phyloP scores from a whole-genome alignment of 2,797 vertebrate species.

The Prionace glauca region DNA sequence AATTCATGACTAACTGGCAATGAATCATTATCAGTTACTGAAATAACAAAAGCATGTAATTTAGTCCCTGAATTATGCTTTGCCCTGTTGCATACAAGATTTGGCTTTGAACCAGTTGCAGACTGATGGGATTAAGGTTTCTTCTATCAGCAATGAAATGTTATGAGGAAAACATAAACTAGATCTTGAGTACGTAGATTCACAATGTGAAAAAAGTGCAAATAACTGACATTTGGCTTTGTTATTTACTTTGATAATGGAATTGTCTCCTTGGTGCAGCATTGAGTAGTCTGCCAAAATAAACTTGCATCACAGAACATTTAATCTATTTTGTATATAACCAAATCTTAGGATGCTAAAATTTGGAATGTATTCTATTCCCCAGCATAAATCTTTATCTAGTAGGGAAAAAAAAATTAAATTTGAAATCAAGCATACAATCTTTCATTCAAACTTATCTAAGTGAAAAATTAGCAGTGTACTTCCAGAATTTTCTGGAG shows the following conservation, averaged over 20 bases:
- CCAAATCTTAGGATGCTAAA: background rate
- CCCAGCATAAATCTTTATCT: background rate
- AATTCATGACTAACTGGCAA: background rate
- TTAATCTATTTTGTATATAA: background rate
- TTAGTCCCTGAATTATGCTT: background rate
- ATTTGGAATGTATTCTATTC: background rate
- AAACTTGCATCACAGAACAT: background rate
- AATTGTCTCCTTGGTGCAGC: background rate
- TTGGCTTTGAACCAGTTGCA: background rate
- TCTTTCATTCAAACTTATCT: background rate
- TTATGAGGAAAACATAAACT: background rate
- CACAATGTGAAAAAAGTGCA: background rate
- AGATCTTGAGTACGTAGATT: background rate
- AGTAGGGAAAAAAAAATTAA: background rate
- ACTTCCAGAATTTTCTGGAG: background rate
- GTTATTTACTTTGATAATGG: background rate
- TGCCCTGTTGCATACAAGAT: background rate
- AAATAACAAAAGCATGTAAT: background rate
- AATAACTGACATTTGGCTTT: background rate
- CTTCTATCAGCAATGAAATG: background rate
- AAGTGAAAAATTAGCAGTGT: background rate
- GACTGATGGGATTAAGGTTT: background rate
- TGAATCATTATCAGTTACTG: background rate
- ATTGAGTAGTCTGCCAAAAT: background rate
- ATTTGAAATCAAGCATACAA: background rate